Evolutionary conservation across 2,797 vertebrate genomes (phyloP), one percentile per base, ranked within the genome.

Genomic region (Sebastolobus altivelis): DNA sequence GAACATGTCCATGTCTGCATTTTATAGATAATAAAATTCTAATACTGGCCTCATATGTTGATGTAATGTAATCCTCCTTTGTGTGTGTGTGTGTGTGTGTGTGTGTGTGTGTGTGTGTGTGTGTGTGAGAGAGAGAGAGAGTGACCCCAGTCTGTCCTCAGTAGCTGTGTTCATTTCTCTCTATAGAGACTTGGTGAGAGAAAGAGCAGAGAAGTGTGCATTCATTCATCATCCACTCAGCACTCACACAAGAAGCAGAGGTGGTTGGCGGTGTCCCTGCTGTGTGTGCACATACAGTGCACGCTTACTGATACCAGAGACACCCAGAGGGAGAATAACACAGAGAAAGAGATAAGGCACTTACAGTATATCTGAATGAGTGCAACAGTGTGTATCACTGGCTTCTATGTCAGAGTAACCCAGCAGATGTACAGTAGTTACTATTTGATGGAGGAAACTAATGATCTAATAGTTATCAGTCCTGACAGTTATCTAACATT

Each of bases 191-290:
- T 58, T 11, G 4, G 10, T 29, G 63, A 73, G 58, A 68, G 52
- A 69, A 20, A 67, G 43, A 75, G 18, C 52, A 54, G 71, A 66
- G 68, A 63, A 3, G 31, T 22, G 25, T 22, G 43, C 31, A 31
- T 46, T 46, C 62, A 61, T 83, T 83, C 66, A 78, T 83, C 56
- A 58, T 77, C 31, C 52, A 37, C 77, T 72, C 68, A 61, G 58
- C 72, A 67, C 52, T 72, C 46, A 49, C 66, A 72, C 8, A 2
- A 20, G 33, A 37, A 61, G 7, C 29, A 3, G 55, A 54, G 40
- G 33, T 46, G 60, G 20, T 70, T 46, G 20, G 40, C 58, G 67
- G 66, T 6, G 10, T 31, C 37, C 55, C 65, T 54, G 55, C 4
- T 61, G 70, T 38, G 65, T 38, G 65, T 65, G 22, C 37, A 65